Evolutionary conservation across 2,888 invertebrate genomes (phyloP), one percentile per base, ranked within the genome.

Genomic region (Meandrusa payeni): DNA sequence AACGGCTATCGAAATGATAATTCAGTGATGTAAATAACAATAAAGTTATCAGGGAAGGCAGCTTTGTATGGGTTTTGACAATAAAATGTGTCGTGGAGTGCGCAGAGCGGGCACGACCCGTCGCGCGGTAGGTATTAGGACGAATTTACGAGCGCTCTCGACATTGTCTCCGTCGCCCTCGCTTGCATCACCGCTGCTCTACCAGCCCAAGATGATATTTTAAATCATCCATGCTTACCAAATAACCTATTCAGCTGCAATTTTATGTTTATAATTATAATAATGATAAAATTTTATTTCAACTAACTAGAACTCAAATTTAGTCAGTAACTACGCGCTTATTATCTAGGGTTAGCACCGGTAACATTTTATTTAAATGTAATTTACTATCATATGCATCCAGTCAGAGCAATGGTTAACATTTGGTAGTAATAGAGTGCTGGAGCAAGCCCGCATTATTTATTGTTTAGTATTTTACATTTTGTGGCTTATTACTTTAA

Each of bases 1-100:
- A 86, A 81, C 71, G 65, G 70, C 75, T 79, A 83, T 85, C 81
- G 72, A 63, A 68, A 73, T 79, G 81, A 82, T 82, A 82, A 81
- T 80, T 76, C 76, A 64, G 71, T 71, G 79, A 79, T 80, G 85
- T 85, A 85, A 86, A 87, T 86, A 86, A 86, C 85, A 83, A 86
- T 85, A 85, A 83, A 77, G 76, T 85, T 85, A 87, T 87, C 86
- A 69, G 76, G 62, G 61, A 69, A 75, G 69, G 71, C 71, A 73
- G 69, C 67, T 61, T 64, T 55, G 69, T 81, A 81, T 85, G 79
- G 79, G 79, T 81, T 85, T 82, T 82, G 80, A 82, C 83, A 83
- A 81, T 85, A 83, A 86, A 85, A 83, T 71, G 76, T 71, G 61
- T 64, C 70, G 68, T 69, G 67, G 72, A 68, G 76, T 56, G 68